Conservation (phyloP, 2,888 invertebrate genomes). For the Sipunculus nudus region DNA sequence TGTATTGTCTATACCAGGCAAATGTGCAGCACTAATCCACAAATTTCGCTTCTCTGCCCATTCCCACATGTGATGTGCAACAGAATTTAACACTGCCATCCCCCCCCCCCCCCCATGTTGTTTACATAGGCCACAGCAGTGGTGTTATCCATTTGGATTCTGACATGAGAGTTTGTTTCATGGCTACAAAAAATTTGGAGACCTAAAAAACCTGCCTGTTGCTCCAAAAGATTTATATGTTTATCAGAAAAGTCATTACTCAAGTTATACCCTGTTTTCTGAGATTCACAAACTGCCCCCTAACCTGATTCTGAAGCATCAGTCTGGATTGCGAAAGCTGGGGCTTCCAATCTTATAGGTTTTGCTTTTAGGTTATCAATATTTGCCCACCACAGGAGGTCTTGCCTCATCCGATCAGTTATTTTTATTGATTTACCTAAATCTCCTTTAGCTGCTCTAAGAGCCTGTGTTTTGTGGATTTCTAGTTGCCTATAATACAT, state of each 20-base stretch:
- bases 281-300: not conserved
- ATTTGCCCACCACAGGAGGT: too few species aligned
- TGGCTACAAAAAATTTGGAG: not conserved
- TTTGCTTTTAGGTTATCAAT: too few species aligned
- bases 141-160: too few species aligned
- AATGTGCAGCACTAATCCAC: not conserved
- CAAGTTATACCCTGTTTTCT: not conserved
- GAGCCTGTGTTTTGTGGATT: not conserved
- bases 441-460: not conserved
- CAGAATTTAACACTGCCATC: not conserved
- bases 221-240: slow-evolving; percentile 9
- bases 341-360: too few species aligned
- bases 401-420: not conserved
- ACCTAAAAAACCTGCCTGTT: not conserved
- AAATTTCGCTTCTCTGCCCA: not conserved
- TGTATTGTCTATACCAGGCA: not conserved
- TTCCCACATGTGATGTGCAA: not conserved
- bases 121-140: too few species aligned
- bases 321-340: not conserved
- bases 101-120: not conserved
- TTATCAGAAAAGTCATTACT: not conserved
- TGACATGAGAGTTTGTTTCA: too few species aligned
- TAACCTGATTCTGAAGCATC: slow-evolving; percentile 1
- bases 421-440: not conserved
- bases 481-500: too few species aligned